These are phyloP conservation scores for Neomorphus geoffroyi DNA, from an alignment of 2,797 vertebrate genomes.

Conservation along the genomic window DNA sequence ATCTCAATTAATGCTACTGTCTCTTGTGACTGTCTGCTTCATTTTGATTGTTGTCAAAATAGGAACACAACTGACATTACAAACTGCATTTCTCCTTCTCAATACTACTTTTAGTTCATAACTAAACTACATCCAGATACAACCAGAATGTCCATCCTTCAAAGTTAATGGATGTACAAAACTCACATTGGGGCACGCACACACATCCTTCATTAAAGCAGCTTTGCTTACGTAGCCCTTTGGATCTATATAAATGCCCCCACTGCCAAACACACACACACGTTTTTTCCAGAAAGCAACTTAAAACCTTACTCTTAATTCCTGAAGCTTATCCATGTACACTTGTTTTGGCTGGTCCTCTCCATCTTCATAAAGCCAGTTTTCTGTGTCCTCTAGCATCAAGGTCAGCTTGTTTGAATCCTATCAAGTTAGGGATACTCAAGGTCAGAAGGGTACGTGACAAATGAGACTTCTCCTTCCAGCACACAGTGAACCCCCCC, in stretches of 20 bases:
- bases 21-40: neutral
- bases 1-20: neutral
- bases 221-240: no score
- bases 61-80: neutral
- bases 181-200: neutral
- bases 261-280: fast-evolving
- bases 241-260: no score
- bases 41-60: neutral
- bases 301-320: conserved; percentile 81
- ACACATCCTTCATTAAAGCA: no score
- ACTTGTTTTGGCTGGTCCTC: conserved; percentile 92
- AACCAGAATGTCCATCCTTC: neutral
- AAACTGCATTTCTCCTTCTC: neutral
- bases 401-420: conserved; percentile 85
- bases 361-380: conserved; percentile 96
- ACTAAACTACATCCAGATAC: neutral
- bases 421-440: conserved; percentile 61
- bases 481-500: neutral
- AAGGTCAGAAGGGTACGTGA: neutral
- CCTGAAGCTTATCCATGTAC: conserved; percentile 91
- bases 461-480: neutral
- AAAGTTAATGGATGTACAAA: neutral
- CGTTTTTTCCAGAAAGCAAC: neutral
- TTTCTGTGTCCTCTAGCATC: conserved; percentile 92
- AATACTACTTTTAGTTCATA: neutral